Base-by-base conservation (phyloP, 2,888 invertebrate species). In the Trissoscelio sp. region DNA sequence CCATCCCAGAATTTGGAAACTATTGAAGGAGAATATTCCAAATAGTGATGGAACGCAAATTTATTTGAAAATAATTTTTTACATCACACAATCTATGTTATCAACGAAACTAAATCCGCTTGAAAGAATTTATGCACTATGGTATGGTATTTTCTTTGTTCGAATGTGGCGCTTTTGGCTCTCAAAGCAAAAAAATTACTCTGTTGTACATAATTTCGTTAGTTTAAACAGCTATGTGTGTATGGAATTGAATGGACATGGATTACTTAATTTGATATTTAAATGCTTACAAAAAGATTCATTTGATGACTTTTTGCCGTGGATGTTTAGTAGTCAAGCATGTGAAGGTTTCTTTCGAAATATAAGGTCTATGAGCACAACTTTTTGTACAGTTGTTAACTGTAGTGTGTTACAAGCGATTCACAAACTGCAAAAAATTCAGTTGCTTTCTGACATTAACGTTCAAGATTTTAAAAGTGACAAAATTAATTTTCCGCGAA, bases 91-190 rank as follows among this genome's bases (percentile, higher is more conserved):
- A 18, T 83, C 77, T 31, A 84, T 74, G 16, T 62, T 81, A 6
- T 53, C 60, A 20, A 62, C 44, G 57, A 9, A 55, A n/a, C 14
- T 84, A 60, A 39, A 22, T 31, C 67, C 67, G 24, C 42, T 62
- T n/a, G 67, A 84, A 16, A 55, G 83, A 31, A 48, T 86, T 11
- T 84, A 82, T n/a, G n/a, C 72, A 69, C 67, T 14, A 31, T 86
- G 85, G 85, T 85, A 7, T 86, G 85, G 85, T 84, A 58, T 84
- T 11, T 85, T 86, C 66, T 55, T 75, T 9, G 37, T 73, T 22
- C 48, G 69, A 67, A 55, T 67, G 5, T 85, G 84, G 84, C 39
- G 83, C 39, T 64, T 75, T 2, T 87, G 84, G 85, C 42, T 86
- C 22, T 14, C 37, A 7, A 37, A 9, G 9, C 3, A 37, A 7